These are phyloP conservation scores for Podabrus alpinus DNA, from an alignment of 2,888 invertebrate species.

Conservation along the genomic window DNA sequence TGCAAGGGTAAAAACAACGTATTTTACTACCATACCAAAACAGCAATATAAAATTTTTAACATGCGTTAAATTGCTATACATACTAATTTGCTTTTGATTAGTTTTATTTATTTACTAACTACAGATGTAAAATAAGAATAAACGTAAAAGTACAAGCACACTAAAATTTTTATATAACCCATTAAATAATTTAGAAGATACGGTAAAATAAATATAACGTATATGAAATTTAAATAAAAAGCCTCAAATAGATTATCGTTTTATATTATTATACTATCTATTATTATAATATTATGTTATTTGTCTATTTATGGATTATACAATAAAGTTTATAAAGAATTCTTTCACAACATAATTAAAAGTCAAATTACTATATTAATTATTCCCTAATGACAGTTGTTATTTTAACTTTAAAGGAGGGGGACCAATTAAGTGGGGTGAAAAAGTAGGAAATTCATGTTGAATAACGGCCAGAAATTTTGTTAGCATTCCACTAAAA, in stretches of 20 bases:
- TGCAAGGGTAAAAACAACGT: slow-evolving; percentile 34
- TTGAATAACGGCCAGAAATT: too few species aligned
- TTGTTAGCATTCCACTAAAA: too few species aligned
- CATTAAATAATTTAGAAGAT: not conserved
- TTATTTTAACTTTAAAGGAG: too few species aligned
- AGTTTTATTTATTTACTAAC: slow-evolving; percentile 25
- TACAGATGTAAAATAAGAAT: slow-evolving; percentile 16
- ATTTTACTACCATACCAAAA: slow-evolving; percentile 8
- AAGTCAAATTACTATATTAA: too few species aligned
- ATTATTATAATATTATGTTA: too few species aligned
- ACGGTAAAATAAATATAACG: not conserved
- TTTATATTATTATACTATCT: too few species aligned
- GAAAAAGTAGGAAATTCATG: too few species aligned
- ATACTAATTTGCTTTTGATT: slow-evolving; percentile 26
- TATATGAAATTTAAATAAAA: not conserved
- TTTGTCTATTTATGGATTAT: too few species aligned
- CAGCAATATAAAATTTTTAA: slow-evolving; percentile 20
- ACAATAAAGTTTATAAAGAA: too few species aligned
- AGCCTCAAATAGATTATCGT: not conserved
- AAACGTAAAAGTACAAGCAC: not conserved
- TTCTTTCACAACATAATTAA: too few species aligned
- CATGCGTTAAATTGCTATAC: slow-evolving; percentile 10
- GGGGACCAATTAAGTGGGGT: too few species aligned
- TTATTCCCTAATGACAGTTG: too few species aligned
- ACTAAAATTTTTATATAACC: not conserved